Evolutionary conservation across 2,113 vertebrate genomes (phyloP), one percentile per base, ranked within the genome.

Genomic region (Leucosticte australis): DNA sequence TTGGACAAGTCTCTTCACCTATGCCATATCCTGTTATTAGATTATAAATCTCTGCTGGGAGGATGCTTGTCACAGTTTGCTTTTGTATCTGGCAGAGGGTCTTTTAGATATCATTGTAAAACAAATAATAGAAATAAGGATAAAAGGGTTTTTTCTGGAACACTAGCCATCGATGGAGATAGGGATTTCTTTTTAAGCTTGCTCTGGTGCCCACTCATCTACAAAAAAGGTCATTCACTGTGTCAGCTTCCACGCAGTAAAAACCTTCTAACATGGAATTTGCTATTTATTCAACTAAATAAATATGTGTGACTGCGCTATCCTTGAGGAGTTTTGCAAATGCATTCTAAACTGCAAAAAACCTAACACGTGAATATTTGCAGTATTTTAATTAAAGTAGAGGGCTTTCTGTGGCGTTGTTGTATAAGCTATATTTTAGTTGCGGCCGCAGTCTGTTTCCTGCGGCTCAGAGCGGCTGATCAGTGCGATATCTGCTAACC

Each of bases 21-120:
- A 16, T 95, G 86, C 90, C 80, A 64, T 96, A 93, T 96, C 95
- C 76, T 93, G 79, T 96, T 95, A 93, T 94, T 96, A 92, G 92
- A 94, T 93, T 93, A 93, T 94, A 96, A 96, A 95, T 96, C 94
- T 96, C 91, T 90, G 79, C 91, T 89, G 92, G 80, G 83, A 94
- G 73, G 90, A 94, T 26, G 73, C 87, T 49, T 91, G 92, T 89
- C 1, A 1, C 44, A 52, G 64, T 81, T 89, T 56, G 64, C 76
- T 89, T 92, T 87, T 89, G 42, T 93, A 27, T 56, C 68, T 81
- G 60, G 55, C 47, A 60, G 80, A 86, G 39, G 22, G 60, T 70
- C 64, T 95, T 71, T 55, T 0, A 93, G 76, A 56, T 83, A 81
- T 47, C 67, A 73, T 11, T 92, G 76, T 84, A 80, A 93, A 90